Evolutionary conservation across 2,888 invertebrate genomes (phyloP).

Genomic region (Epicampocera succincta): DNA sequence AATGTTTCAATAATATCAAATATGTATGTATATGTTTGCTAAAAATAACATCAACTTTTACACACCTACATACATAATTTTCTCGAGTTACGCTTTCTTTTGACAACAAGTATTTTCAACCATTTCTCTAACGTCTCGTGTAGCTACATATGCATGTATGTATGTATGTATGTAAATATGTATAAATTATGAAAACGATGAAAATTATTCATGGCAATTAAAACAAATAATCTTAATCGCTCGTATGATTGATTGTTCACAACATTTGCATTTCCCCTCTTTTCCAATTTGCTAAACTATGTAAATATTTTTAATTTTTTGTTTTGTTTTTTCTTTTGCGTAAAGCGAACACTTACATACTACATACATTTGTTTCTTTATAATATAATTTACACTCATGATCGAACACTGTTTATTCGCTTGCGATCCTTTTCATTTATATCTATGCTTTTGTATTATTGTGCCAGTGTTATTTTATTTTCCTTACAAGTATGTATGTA

Average conservation of each 20-base stretch:
- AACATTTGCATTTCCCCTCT: constrained; percentile 53
- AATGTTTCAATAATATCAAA: constrained; percentile 17
- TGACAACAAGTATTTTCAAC: constrained; percentile 24
- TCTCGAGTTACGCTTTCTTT: constrained; percentile 9
- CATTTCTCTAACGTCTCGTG: constrained; percentile 36
- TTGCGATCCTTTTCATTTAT: neutral
- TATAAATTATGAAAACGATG: neutral
- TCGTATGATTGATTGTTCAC: constrained; percentile 70
- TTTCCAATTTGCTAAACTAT: constrained; percentile 39
- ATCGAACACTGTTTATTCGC: neutral
- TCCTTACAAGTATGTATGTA: constrained; percentile 64
- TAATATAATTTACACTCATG: constrained; percentile 29
- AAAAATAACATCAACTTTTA: constrained; percentile 26
- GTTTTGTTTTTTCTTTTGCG: constrained; percentile 47
- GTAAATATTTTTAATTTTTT: constrained; percentile 4
- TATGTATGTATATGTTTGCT: neutral
- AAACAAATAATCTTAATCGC: constrained; percentile 11
- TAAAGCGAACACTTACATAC: constrained; percentile 69
- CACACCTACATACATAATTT: too few relatives aligned
- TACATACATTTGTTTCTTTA: constrained; percentile 42
- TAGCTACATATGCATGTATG: neutral
- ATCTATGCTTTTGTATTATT: too few relatives aligned
- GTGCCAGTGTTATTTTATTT: constrained; percentile 17
- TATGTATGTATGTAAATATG: constrained; percentile 29
- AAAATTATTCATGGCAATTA: constrained; percentile 50